Evolutionary conservation across 2,888 invertebrate genomes (phyloP).

Genomic region (Lymantria monacha): DNA sequence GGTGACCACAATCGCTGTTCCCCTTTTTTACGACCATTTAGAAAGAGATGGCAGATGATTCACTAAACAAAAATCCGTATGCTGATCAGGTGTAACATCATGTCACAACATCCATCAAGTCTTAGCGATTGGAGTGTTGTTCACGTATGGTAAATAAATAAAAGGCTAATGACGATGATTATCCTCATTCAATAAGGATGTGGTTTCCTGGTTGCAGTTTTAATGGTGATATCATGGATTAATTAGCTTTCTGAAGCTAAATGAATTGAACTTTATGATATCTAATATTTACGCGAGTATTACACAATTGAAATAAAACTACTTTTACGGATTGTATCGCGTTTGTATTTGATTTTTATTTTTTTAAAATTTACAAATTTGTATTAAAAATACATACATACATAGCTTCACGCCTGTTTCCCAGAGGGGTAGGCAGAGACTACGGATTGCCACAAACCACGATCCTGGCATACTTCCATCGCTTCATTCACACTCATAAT

Average conservation of each 20-base stretch:
- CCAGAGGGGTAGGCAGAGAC: no score
- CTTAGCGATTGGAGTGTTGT: constrained; percentile 46
- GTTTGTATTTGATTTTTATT: no score
- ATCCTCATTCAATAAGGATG: constrained; percentile 28
- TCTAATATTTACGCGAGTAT: no score
- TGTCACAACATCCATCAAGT: constrained; percentile 59
- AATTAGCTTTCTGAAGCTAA: not conserved
- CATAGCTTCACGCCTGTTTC: no score
- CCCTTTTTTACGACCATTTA: constrained; percentile 13
- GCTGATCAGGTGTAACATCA: constrained; percentile 35
- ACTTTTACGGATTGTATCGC: no score
- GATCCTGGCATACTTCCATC: no score
- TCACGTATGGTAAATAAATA: constrained; percentile 66
- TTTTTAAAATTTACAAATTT: no score
- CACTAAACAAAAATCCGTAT: constrained; percentile 41
- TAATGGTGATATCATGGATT: constrained; percentile 20
- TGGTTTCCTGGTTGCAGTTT: constrained; percentile 23
- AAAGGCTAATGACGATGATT: constrained; percentile 45
- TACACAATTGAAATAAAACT: no score
- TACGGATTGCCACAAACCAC: no score
- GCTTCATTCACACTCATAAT: no score
- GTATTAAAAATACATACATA: no score
- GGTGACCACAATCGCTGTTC: constrained; percentile 19
- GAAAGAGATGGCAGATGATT: constrained; percentile 16
- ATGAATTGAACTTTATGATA: no score